Evolutionary conservation across 2,797 vertebrate species (phyloP).

Genomic region (Enteromius viviparus): DNA sequence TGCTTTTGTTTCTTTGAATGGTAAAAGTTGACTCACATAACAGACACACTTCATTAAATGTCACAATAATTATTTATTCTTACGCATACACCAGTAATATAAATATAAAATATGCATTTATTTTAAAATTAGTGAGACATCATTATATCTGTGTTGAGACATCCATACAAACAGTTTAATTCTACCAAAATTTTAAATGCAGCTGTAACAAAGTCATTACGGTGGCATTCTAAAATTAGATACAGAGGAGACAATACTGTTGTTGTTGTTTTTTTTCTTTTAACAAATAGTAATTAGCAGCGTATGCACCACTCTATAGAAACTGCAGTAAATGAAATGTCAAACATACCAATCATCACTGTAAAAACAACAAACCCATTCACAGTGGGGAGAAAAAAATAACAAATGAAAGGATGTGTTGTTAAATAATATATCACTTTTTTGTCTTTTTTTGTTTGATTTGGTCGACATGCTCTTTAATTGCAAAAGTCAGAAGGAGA

Average conservation of each 20-base stretch:
- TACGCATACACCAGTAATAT: constrained; percentile 86
- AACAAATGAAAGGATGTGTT: constrained; percentile 71
- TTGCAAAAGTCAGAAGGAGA: constrained; percentile 90
- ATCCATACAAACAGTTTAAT: constrained; percentile 82
- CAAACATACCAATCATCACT: constrained; percentile 79
- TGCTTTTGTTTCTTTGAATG: constrained; percentile 25
- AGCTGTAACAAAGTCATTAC: constrained; percentile 91
- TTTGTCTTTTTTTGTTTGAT: constrained; percentile 66
- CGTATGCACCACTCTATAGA: constrained; percentile 75
- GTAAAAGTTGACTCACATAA: constrained; percentile 17
- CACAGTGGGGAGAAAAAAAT: constrained; percentile 73
- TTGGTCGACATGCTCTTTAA: constrained; percentile 86
- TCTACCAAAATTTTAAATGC: constrained; percentile 96
- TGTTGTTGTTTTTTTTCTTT: constrained; percentile 51
- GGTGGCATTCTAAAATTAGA: constrained; percentile 87
- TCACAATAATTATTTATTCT: constrained; percentile 86
- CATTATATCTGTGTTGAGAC: constrained; percentile 87
- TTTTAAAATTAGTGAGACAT: constrained; percentile 88
- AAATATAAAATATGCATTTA: constrained; percentile 89
- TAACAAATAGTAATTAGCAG: constrained; percentile 79
- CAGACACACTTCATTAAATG: constrained; percentile 70
- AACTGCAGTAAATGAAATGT: constrained; percentile 74
- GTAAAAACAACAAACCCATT: constrained; percentile 75
- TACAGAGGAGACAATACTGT: constrained; percentile 66
- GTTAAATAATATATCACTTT: constrained; percentile 73